Evolutionary conservation across 2,888 invertebrate genomes (phyloP), one percentile per base, ranked within the genome.

Genomic region (Onthophagus sagittarius): DNA sequence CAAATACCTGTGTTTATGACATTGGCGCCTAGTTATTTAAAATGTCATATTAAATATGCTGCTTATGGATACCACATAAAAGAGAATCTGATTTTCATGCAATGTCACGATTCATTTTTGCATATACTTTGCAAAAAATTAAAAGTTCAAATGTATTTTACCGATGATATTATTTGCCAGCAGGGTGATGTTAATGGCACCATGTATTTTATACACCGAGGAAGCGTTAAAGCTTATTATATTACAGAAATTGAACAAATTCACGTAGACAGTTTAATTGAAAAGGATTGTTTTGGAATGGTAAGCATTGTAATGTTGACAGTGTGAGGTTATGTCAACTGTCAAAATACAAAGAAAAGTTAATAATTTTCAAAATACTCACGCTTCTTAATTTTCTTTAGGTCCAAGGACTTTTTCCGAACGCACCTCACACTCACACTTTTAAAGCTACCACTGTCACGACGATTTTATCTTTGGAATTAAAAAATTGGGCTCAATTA

Each of bases 181-280:
- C 78, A 78, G 64, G 80, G 80, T 1, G 80, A 79, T 69, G 71
- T 78, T 7, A 79, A 80, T 71, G 76, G 76, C 9, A 78, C 72
- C 4, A 80, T 80, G 80, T 80, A 79, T 70, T 80, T 80, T 71
- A 78, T 80, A 32, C 77, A 80, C 14, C 72, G 65, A 31, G 80
- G 80, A 9, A 73, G 71, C n/a, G 77, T 80, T 5, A 73, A 78
- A 23, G 78, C 78, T 3, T 72, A 77, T 64, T 71, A 70, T 15
- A 74, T 77, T 9, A 74, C 72, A 7, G 75, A 77, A 63, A 74
- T 75, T 32, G 77, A 79, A 74, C 79, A 81, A 75, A 72, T 78
- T 33, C 73, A 77, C 63, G 77, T 77, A 6, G 78, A 80, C 32
- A 69, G 73, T 33, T 74, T 80, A 15, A 15, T 73, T 14, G 72